phyloP scores from a whole-genome alignment of 2,113 vertebrate genomes.

The Smithornis capensis region DNA sequence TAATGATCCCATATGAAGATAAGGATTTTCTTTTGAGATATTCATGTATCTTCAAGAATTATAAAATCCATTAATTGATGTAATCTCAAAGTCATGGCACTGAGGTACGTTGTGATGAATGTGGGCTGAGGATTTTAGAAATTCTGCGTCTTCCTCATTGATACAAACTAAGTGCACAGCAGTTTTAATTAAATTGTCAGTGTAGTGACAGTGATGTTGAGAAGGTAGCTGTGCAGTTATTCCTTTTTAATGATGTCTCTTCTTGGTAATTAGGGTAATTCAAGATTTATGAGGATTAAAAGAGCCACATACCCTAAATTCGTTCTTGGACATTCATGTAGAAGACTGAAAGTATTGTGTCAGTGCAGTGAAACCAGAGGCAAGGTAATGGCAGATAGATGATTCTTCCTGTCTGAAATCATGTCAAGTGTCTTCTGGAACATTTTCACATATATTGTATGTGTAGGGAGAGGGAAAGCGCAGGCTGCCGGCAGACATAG shows the following conservation, averaged over 20 bases:
- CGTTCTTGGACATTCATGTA: conserved; percentile 11
- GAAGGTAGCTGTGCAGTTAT: conserved; percentile 38
- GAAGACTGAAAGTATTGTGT: background rate
- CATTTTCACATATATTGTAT: background rate
- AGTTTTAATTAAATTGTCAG: conserved; percentile 65
- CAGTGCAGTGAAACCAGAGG: background rate
- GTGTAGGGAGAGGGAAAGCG: background rate
- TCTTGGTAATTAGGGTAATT: conserved; percentile 58
- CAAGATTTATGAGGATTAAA: conserved; percentile 58
- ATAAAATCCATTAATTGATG: conserved; percentile 12
- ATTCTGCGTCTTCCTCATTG: conserved; percentile 26
- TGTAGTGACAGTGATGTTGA: conserved; percentile 18
- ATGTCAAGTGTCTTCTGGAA: background rate
- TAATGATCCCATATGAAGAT: background rate
- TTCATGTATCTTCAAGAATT: background rate
- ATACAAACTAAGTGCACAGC: conserved; percentile 25
- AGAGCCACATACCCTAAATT: conserved; percentile 3
- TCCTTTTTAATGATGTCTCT: conserved; percentile 35
- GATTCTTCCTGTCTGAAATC: background rate
- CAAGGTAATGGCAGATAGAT: background rate
- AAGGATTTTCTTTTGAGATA: conserved; percentile 13
- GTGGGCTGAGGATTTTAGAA: background rate
- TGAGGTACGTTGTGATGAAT: conserved; percentile 11
- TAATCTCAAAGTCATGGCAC: background rate
- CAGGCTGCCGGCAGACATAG: fast-evolving